Conservation (phyloP, 1,140 invertebrate genomes). For the Ectropis grisescens region DNA sequence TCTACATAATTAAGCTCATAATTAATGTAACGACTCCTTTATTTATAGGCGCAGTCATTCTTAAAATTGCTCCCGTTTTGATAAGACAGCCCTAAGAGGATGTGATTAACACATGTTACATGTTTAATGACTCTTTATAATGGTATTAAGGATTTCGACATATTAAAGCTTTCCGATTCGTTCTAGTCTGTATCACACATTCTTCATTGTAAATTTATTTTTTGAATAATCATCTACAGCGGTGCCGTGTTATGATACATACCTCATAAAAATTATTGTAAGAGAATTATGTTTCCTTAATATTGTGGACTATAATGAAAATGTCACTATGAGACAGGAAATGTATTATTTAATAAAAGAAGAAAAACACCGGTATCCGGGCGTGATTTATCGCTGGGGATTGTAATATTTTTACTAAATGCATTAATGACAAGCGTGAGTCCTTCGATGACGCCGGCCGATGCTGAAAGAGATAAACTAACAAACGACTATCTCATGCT, state of each 20-base stretch:
- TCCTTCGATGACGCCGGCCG: conserved; percentile 9
- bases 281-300: conserved; percentile 46
- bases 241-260: background rate
- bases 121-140: conserved; percentile 43
- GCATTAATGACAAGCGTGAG: conserved; percentile 28
- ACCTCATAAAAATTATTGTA: conserved; percentile 30
- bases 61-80: conserved; percentile 59
- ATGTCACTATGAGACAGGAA: conserved; percentile 39
- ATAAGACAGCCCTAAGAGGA: conserved; percentile 39
- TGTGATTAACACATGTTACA: conserved; percentile 56
- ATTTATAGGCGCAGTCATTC: conserved; percentile 61
- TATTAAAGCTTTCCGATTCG: conserved; percentile 4
- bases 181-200: too few species aligned
- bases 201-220: too few species aligned
- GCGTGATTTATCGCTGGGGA: conserved; percentile 42
- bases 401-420: conserved; percentile 39
- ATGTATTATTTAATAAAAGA: conserved; percentile 32
- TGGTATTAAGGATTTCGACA: conserved; percentile 16
- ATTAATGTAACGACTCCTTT: conserved; percentile 65
- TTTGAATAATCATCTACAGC: too few species aligned
- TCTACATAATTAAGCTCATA: conserved; percentile 67
- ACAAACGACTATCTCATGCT: too few species aligned
- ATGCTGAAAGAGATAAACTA: too few species aligned
- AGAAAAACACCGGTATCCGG: conserved; percentile 15
- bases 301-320: conserved; percentile 31